A percentile compares a stretch with the other conserved stretches of the same genome.
Conservation (phyloP, 2,888 invertebrate genomes). For the Drosophila mulleri region DNA sequence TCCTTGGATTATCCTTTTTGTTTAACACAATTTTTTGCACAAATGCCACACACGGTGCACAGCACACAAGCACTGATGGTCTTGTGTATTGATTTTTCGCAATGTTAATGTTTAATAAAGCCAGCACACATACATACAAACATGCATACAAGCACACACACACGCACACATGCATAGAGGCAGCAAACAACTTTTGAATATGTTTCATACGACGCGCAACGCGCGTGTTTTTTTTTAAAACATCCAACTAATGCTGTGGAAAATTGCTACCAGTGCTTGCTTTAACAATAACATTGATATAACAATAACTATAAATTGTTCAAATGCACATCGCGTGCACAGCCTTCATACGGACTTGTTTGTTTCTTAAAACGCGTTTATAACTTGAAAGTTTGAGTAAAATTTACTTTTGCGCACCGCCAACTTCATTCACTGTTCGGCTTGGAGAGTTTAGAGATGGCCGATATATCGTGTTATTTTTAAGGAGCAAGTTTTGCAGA, state of each 20-base stretch:
- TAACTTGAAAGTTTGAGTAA: slow-evolving; percentile 50
- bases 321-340: slow-evolving; percentile 8
- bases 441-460: slow-evolving; percentile 41
- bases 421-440: slow-evolving; percentile 57
- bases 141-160: slow-evolving; percentile 20
- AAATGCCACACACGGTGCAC: slow-evolving; percentile 29
- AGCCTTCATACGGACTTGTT: slow-evolving; percentile 19
- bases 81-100: slow-evolving; percentile 62
- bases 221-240: slow-evolving; percentile 64
- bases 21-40: slow-evolving; percentile 56
- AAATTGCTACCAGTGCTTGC: slow-evolving; percentile 8
- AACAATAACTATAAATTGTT: slow-evolving; percentile 10
- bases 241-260: slow-evolving; percentile 33
- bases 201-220: slow-evolving; percentile 57
- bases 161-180: slow-evolving; percentile 5
- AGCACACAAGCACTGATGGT: slow-evolving; percentile 36
- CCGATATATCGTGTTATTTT: slow-evolving; percentile 19
- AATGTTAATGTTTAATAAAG: slow-evolving; percentile 66
- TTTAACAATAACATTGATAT: slow-evolving; percentile 16
- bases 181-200: slow-evolving; percentile 61
- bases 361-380: slow-evolving; percentile 31
- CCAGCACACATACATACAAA: slow-evolving; percentile 32
- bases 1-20: slow-evolving; percentile 58
- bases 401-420: slow-evolving; percentile 66
- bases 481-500: neutral